These are phyloP conservation scores for Leptinotarsa texana DNA, from an alignment of 1,140 invertebrate species.

Conservation along the genomic window DNA sequence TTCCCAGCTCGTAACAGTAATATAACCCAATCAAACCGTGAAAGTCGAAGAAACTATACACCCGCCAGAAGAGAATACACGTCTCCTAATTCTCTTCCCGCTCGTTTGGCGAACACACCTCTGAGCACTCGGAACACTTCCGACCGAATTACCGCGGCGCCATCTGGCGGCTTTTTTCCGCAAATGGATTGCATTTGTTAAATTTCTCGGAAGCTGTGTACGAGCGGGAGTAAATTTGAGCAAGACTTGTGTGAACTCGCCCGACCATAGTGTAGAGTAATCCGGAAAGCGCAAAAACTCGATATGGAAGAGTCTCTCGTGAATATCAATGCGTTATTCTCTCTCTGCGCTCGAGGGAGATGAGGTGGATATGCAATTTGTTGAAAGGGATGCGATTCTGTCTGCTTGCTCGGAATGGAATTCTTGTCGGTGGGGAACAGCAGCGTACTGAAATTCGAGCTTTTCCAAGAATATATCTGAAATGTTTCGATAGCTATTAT, in stretches of 20 bases:
- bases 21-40: too few species aligned
- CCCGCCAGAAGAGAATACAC: not conserved
- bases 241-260: constrained; percentile 5
- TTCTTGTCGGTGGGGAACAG: not conserved
- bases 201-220: not conserved
- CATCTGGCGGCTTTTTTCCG: not conserved
- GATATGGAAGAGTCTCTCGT: constrained; percentile 2
- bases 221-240: constrained; percentile 2
- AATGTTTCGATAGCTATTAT: too few species aligned
- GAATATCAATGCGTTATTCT: constrained; percentile 8
- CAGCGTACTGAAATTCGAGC: not conserved
- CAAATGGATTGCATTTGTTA: constrained; percentile 6
- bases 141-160: not conserved
- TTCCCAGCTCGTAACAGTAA: too few species aligned
- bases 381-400: constrained; percentile 1
- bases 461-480: too few species aligned
- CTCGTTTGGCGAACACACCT: not conserved
- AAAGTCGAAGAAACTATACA: too few species aligned
- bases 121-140: constrained; percentile 1
- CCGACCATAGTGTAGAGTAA: not conserved
- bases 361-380: constrained; percentile 5
- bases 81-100: not conserved
- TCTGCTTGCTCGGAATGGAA: not conserved
- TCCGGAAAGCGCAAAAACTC: constrained; percentile 5
- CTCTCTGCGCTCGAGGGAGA: not conserved